phyloP scores from a whole-genome alignment of 2,797 vertebrate genomes.

The Astyanax mexicanus region DNA sequence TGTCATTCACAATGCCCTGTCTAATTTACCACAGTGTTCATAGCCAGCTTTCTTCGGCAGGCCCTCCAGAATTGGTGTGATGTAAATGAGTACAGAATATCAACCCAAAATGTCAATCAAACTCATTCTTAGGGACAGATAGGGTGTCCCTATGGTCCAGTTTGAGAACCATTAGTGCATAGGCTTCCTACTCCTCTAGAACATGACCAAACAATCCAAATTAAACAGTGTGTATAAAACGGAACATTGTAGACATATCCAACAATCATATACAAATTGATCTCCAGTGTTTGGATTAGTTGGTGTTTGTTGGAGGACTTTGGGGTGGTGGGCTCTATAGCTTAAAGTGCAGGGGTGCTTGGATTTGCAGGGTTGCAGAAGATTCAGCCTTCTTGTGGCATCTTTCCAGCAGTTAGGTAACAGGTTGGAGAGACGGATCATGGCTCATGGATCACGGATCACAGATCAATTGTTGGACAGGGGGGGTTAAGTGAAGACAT shows the following conservation, averaged over 20 bases:
- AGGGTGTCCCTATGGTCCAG: too few relatives aligned
- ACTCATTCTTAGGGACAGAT: too few relatives aligned
- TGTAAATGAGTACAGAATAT: too few relatives aligned
- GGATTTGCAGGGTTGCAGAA: neutral
- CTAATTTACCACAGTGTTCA: too few relatives aligned
- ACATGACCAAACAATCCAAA: neutral
- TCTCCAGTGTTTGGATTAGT: neutral
- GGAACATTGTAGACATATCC: neutral
- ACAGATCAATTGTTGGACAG: constrained; percentile 1
- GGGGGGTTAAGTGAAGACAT: neutral
- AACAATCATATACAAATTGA: neutral
- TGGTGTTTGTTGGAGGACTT: too few relatives aligned
- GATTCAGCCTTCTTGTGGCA: neutral
- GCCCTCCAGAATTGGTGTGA: too few relatives aligned
- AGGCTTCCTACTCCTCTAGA: neutral
- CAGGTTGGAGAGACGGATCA: neutral
- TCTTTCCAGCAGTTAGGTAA: neutral
- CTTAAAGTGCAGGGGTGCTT: neutral
- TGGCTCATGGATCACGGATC: neutral
- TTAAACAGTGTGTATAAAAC: neutral
- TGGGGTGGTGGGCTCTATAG: too few relatives aligned
- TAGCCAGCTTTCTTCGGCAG: too few relatives aligned
- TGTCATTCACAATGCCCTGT: too few relatives aligned
- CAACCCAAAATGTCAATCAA: too few relatives aligned
- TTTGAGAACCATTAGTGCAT: too few relatives aligned